Evolutionary conservation across 2,888 invertebrate genomes (phyloP).

Genomic region (Hetaerina titia): DNA sequence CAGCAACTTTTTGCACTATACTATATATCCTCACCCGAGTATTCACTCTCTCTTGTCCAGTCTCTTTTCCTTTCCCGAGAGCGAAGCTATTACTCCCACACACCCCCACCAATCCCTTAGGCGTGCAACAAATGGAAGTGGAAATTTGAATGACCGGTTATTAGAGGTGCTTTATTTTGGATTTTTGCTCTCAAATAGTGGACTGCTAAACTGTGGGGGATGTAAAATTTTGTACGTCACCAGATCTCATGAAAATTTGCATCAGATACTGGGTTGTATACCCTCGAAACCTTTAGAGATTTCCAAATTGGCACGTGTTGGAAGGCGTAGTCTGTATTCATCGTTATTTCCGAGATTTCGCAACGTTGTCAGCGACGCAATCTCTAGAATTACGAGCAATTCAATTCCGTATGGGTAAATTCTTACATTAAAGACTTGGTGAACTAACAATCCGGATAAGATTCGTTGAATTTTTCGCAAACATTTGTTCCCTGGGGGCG

Average conservation of each 20-base stretch:
- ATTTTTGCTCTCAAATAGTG: neutral
- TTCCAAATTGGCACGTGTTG: conserved; percentile 2
- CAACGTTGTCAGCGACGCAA: neutral
- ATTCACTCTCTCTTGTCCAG: neutral
- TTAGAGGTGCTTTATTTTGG: neutral
- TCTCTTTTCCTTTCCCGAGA: neutral
- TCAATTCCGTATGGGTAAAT: neutral
- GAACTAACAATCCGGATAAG: neutral
- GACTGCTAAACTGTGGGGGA: neutral
- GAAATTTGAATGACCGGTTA: neutral
- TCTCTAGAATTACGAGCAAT: neutral
- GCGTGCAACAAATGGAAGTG: neutral
- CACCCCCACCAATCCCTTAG: neutral
- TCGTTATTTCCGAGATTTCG: neutral
- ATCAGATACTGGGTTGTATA: neutral
- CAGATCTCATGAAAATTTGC: neutral
- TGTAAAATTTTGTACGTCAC: neutral
- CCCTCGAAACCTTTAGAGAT: neutral
- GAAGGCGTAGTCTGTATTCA: neutral
- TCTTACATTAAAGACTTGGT: neutral
- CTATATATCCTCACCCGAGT: no score
- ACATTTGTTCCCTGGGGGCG: neutral
- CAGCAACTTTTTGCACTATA: no score
- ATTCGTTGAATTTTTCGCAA: neutral
- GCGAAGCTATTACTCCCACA: neutral